Percentiles rank a stretch among this genome's conserved stretches.
Evolutionary conservation across 1,140 invertebrate genomes (phyloP).

Genomic region (Drosophila littoralis): DNA sequence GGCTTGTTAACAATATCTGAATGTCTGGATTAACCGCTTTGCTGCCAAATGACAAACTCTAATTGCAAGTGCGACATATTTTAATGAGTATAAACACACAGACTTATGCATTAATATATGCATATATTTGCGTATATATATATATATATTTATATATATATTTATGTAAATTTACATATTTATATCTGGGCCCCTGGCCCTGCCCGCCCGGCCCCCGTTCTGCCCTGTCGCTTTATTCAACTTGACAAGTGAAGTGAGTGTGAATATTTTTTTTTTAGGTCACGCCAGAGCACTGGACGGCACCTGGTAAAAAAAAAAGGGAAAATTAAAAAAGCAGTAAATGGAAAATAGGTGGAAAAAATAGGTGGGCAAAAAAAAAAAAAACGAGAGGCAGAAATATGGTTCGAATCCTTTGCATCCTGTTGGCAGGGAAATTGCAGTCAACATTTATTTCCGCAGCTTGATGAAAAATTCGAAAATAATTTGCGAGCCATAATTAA

Average conservation of each 20-base stretch:
- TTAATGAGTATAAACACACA: slow-evolving; percentile 59
- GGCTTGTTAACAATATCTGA: slow-evolving; percentile 66
- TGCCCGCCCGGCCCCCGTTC: slow-evolving; percentile 1
- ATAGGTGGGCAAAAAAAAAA: slow-evolving; percentile 34
- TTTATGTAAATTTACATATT: slow-evolving; percentile 28
- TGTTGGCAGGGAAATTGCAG: slow-evolving; percentile 75
- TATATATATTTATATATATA: slow-evolving; percentile 36
- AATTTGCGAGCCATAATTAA: slow-evolving; percentile 81
- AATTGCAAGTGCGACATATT: slow-evolving; percentile 76
- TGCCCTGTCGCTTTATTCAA: slow-evolving; percentile 63
- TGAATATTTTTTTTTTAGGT: slow-evolving; percentile 79
- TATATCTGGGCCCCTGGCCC: slow-evolving; percentile 19
- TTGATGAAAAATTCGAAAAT: slow-evolving; percentile 81
- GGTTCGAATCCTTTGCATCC: slow-evolving; percentile 78
- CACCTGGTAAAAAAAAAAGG: slow-evolving; percentile 52
- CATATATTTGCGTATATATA: slow-evolving; percentile 17
- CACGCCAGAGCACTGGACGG: slow-evolving; percentile 66
- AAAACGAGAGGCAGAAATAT: slow-evolving; percentile 46
- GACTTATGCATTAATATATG: slow-evolving; percentile 21
- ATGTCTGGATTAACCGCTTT: slow-evolving; percentile 55
- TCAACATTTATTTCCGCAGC: slow-evolving; percentile 80
- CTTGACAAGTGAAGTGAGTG: slow-evolving; percentile 80
- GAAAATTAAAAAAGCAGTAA: slow-evolving; percentile 19
- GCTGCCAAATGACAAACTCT: slow-evolving; percentile 78
- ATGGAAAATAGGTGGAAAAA: slow-evolving; percentile 8